These are phyloP conservation scores for Samia ricini DNA, from an alignment of 1,140 invertebrate species.

Conservation along the genomic window DNA sequence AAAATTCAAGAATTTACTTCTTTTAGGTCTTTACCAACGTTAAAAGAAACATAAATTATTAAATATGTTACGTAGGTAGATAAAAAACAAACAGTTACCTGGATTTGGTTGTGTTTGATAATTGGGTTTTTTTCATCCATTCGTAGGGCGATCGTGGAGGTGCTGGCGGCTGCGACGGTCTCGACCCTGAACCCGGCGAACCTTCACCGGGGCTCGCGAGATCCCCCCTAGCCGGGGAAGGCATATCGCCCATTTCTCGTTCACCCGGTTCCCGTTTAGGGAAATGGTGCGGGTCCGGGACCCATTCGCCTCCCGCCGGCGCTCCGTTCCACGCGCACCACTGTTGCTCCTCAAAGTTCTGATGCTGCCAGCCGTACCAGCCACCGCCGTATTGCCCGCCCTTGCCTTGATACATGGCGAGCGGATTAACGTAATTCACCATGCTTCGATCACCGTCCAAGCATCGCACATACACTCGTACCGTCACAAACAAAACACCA, in stretches of 20 bases:
- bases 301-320: conserved; percentile 69
- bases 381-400: conserved; percentile 71
- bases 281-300: conserved; percentile 68
- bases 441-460: conserved; percentile 73
- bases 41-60: not conserved
- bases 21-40: not conserved
- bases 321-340: conserved; percentile 77
- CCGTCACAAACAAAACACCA: conserved; percentile 55
- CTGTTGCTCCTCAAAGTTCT: conserved; percentile 77
- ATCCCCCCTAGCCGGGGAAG: conserved; percentile 82
- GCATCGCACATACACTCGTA: conserved; percentile 69
- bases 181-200: conserved; percentile 64
- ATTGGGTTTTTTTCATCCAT: conserved; percentile 93
- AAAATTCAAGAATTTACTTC: too few relatives aligned
- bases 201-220: conserved; percentile 82
- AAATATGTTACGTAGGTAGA: conserved; percentile 9
- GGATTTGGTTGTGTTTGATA: conserved; percentile 90
- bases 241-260: conserved; percentile 75
- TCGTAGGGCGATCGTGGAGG: conserved; percentile 88
- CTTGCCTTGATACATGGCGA: conserved; percentile 80
- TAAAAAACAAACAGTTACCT: conserved; percentile 79
- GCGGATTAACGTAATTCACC: conserved; percentile 80
- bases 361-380: conserved; percentile 76
- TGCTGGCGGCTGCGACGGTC: conserved; percentile 78
- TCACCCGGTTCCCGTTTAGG: conserved; percentile 65